Evolutionary conservation across 1,140 invertebrate genomes (phyloP).

Genomic region (Trichonephila inaurata): DNA sequence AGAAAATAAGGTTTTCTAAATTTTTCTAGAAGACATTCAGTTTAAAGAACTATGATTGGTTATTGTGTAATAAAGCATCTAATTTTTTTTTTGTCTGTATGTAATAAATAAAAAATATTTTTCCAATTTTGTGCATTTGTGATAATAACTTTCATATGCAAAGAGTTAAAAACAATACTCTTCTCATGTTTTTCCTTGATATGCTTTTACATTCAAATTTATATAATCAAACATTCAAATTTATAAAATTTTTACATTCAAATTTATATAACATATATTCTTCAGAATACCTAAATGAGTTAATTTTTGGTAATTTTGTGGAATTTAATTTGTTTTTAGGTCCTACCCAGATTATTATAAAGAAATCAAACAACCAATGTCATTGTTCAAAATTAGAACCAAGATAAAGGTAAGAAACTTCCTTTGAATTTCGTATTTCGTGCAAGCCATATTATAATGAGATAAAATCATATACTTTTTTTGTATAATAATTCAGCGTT

Average conservation of each 20-base stretch:
- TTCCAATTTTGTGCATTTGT: too few relatives aligned
- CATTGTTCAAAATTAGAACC: conserved; percentile 94
- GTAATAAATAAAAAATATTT: too few relatives aligned
- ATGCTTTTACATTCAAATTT: too few relatives aligned
- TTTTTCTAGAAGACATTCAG: too few relatives aligned
- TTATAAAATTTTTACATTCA: neutral
- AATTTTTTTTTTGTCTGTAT: too few relatives aligned
- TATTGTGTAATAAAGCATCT: too few relatives aligned
- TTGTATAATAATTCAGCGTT: too few relatives aligned
- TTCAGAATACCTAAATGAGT: neutral
- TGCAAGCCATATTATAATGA: neutral
- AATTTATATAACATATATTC: neutral
- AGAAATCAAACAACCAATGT: conserved; percentile 97
- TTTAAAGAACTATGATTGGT: too few relatives aligned
- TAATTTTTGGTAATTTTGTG: neutral
- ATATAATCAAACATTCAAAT: neutral
- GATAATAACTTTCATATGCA: too few relatives aligned
- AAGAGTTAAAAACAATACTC: too few relatives aligned
- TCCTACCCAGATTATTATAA: conserved; percentile 98
- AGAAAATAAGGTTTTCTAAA: too few relatives aligned
- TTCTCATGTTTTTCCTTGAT: too few relatives aligned
- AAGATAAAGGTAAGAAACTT: conserved; percentile 88
- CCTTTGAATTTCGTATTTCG: neutral
- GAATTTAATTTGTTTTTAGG: conserved; percentile 78
- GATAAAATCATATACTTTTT: neutral